Percentiles rank a stretch among this genome's conserved stretches.
Conservation (phyloP, 2,113 vertebrate genomes). For the Poecile atricapillus region DNA sequence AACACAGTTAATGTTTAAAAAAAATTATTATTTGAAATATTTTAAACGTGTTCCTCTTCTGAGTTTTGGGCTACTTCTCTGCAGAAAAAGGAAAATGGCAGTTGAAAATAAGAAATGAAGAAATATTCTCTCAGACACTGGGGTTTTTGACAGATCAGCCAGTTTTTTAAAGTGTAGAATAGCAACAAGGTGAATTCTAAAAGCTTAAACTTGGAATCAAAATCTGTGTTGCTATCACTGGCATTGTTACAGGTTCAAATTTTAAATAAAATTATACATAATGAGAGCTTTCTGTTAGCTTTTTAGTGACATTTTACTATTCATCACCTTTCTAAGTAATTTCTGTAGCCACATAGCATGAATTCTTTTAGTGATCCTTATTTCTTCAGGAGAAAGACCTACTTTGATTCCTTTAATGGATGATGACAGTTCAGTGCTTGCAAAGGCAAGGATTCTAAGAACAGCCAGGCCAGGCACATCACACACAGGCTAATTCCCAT, state of each 20-base stretch:
- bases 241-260: not conserved
- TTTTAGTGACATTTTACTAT: not conserved
- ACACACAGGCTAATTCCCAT: not conserved
- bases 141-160: not conserved
- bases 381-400: not conserved
- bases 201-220: not conserved
- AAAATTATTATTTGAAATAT: not conserved
- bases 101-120: not conserved
- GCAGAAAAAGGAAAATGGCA: not conserved
- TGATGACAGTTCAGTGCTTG: not conserved
- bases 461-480: not conserved
- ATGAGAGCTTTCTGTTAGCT: not conserved
- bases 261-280: not conserved
- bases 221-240: not conserved
- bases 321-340: not conserved
- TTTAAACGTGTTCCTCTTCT: not conserved
- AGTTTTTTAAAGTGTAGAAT: not conserved
- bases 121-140: not conserved
- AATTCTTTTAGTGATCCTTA: not conserved
- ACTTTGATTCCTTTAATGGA: not conserved
- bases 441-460: not conserved
- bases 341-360: not conserved
- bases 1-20: not conserved
- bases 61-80: not conserved
- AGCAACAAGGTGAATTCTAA: not conserved